Base-by-base conservation (phyloP, 1,140 invertebrate genomes). In the Drosophila murphyi region DNA sequence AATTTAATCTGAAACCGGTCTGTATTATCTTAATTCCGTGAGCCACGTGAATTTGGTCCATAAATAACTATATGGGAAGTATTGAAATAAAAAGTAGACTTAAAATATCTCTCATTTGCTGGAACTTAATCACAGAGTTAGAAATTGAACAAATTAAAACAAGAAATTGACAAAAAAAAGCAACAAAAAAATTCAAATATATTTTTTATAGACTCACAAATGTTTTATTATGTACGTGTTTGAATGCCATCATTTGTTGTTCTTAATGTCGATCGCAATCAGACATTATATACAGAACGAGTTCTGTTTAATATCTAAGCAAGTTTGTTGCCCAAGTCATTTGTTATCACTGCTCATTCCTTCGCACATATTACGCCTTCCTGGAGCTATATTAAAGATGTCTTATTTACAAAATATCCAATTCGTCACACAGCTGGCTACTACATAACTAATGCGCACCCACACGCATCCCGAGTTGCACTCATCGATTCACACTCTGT, bases 401-500 rank as follows among this genome's bases (percentile, higher is more conserved):
- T 72, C 69, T 77, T 80, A 77, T 82, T 73, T 79, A 80, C 76
- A 77, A 62, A 83, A 83, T 74, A 88, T 48, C 12, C 54, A 59
- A 87, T 87, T 77, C 83, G 80, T 88, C 83, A 80, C 83, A 65
- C 80, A 88, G 82, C 67, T 79, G 62, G 83, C 67, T 72, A 52
- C 35, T 52, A 12, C n/a, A 5, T 41, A 43, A 57, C 73, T 68
- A 64, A 75, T 75, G 43, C 10, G 50, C 79, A 68, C 78, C 67
- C 71, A 81, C 82, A 69, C 68, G 45, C 61, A 65, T n/a, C 52
- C 56, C 28, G 48, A 62, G 32, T 34, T 39, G 43, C 60, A 64
- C 63, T 68, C 62, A 76, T 72, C 79, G 69, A 79, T 87, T 88
- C 76, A 83, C 82, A 87, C 82, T 77, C 54, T 28, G 45, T 62